A percentile compares a stretch with the other conserved stretches of the same genome.
Evolutionary conservation across 92 coral and sea anemone genomes (phyloP).

Genomic region (Actinostola sp.): DNA sequence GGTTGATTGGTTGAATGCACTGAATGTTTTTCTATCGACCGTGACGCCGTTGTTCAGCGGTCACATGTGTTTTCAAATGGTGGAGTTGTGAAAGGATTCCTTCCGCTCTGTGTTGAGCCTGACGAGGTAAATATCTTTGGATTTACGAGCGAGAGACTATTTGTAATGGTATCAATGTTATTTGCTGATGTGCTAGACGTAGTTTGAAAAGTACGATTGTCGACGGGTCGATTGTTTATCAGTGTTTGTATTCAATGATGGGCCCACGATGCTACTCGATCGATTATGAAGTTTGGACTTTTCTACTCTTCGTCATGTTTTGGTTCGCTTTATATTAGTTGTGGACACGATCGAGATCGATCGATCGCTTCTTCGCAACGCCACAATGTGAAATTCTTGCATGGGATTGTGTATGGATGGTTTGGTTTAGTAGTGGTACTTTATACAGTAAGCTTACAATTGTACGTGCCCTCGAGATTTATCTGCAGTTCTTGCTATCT

Average conservation of each 20-base stretch:
- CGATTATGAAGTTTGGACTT: not conserved
- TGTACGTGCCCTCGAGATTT: not conserved
- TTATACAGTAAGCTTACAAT: not conserved
- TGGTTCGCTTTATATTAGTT: not conserved
- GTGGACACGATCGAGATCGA: too few species aligned
- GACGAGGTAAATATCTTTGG: not conserved
- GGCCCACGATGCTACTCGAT: too few species aligned
- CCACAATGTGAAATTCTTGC: not conserved
- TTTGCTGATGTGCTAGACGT: not conserved
- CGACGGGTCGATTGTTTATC: not conserved
- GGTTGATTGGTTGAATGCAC: not conserved
- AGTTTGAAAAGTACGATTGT: not conserved
- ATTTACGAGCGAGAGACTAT: not conserved
- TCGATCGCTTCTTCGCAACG: not conserved
- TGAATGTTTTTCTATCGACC: not conserved
- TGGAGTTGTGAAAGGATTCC: slow-evolving; percentile 4
- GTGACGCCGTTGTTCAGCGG: slow-evolving; percentile 30
- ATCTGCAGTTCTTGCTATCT: not conserved
- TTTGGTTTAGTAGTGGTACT: slow-evolving; percentile 2
- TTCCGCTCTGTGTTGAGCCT: not conserved
- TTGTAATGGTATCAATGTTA: not conserved
- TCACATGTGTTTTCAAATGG: slow-evolving; percentile 32
- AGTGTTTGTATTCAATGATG: not conserved
- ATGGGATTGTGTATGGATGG: not conserved
- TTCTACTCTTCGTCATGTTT: too few species aligned